These are phyloP conservation scores for Chinchilla lanigera DNA, from an alignment of 2,113 vertebrate genomes.

Conservation along the genomic window DNA sequence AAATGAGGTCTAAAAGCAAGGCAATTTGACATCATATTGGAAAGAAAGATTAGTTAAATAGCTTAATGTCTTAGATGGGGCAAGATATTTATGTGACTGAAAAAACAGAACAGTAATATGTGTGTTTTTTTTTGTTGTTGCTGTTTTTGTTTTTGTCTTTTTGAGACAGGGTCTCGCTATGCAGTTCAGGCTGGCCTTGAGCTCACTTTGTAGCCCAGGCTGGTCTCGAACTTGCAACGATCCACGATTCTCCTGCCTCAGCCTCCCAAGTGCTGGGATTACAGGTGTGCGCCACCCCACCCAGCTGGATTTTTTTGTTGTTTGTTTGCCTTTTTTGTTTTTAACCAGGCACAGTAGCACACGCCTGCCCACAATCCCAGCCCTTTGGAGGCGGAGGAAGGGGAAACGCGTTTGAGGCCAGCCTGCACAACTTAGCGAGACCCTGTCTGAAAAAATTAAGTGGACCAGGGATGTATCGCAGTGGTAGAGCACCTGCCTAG, in stretches of 20 bases:
- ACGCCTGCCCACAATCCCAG: not conserved
- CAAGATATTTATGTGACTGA: not conserved
- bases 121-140: not conserved
- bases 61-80: not conserved
- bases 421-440: not conserved
- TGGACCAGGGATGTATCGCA: not conserved
- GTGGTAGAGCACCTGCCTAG: not conserved
- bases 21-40: not conserved
- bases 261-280: too few species aligned
- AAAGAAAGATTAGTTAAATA: not conserved
- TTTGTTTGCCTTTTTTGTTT: too few species aligned
- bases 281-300: too few species aligned
- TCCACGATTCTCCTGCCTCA: too few species aligned
- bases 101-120: not conserved
- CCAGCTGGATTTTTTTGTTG: not conserved
- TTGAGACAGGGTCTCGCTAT: too few species aligned
- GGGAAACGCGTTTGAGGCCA: not conserved
- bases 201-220: too few species aligned
- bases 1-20: not conserved
- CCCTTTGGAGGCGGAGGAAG: not conserved
- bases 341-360: not conserved
- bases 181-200: too few species aligned
- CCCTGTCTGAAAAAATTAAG: not conserved
- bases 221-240: too few species aligned
- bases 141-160: too few species aligned